These are phyloP conservation scores for Chrosomus eos DNA, from an alignment of 2,797 vertebrate genomes.

Conservation along the genomic window DNA sequence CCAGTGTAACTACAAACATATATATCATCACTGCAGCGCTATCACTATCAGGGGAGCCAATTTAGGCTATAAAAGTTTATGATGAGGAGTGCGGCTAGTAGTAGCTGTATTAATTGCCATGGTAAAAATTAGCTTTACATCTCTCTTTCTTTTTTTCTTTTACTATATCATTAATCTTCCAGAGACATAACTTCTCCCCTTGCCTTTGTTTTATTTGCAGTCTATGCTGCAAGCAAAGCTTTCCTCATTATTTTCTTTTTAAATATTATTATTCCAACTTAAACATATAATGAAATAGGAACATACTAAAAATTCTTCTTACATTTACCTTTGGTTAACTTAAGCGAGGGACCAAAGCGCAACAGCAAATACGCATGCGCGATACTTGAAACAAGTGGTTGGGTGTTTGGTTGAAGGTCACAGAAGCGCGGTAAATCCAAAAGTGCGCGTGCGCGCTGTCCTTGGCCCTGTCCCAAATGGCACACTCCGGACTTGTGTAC, in stretches of 20 bases:
- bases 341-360: neutral
- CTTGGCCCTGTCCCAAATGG: too few species aligned
- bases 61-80: neutral
- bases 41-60: neutral
- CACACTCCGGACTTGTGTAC: too few species aligned
- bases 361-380: neutral
- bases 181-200: neutral
- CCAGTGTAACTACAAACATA: neutral
- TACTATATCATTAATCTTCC: neutral
- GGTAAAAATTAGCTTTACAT: neutral
- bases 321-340: neutral
- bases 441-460: neutral
- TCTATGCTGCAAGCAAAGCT: neutral
- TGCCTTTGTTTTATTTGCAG: neutral
- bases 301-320: neutral
- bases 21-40: neutral
- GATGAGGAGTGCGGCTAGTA: neutral
- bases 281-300: neutral
- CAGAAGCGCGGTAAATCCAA: neutral
- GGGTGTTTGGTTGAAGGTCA: neutral
- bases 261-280: neutral
- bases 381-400: too few species aligned
- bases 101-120: neutral
- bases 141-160: neutral
- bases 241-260: neutral